phyloP scores from a whole-genome alignment of 2,888 invertebrate genomes.

The Carpatolechia fugitivella region DNA sequence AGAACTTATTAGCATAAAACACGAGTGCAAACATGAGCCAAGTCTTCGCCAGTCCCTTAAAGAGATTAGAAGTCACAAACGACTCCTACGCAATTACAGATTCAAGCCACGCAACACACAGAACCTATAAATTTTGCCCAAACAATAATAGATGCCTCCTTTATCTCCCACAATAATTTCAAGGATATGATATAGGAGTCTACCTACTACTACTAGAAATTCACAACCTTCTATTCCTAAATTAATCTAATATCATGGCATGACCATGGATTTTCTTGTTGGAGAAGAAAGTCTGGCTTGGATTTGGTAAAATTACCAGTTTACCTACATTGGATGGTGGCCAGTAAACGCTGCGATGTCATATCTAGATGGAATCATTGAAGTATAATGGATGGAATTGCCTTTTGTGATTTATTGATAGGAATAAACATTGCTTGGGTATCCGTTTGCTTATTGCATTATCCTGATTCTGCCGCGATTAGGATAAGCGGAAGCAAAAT shows the following conservation, averaged over 20 bases:
- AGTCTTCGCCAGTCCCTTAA: constrained; percentile 22
- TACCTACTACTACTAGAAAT: constrained; percentile 31
- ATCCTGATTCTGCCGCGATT: constrained; percentile 19
- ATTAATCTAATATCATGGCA: too few species aligned
- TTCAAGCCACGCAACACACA: constrained; percentile 47
- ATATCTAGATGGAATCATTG: constrained; percentile 55
- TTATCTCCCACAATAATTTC: constrained; percentile 33
- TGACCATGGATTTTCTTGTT: constrained; percentile 33
- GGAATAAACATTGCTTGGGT: constrained; percentile 34
- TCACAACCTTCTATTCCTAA: constrained; percentile 26
- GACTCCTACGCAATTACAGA: constrained; percentile 50
- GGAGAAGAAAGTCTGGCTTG: constrained; percentile 34
- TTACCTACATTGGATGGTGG: constrained; percentile 46
- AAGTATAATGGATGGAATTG: too few species aligned
- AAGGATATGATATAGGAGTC: constrained; percentile 31
- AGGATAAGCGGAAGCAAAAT: neutral
- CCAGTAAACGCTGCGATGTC: constrained; percentile 40
- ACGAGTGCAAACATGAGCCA: neutral
- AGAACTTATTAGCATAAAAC: neutral
- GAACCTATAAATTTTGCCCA: constrained; percentile 51
- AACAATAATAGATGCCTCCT: constrained; percentile 49
- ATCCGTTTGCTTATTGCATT: constrained; percentile 35
- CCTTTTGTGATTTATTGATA: constrained; percentile 46
- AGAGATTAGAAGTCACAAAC: constrained; percentile 39
- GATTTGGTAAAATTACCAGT: constrained; percentile 45